Evolutionary conservation across 1,140 invertebrate species (phyloP).

Genomic region (Anthonomus grandis): DNA sequence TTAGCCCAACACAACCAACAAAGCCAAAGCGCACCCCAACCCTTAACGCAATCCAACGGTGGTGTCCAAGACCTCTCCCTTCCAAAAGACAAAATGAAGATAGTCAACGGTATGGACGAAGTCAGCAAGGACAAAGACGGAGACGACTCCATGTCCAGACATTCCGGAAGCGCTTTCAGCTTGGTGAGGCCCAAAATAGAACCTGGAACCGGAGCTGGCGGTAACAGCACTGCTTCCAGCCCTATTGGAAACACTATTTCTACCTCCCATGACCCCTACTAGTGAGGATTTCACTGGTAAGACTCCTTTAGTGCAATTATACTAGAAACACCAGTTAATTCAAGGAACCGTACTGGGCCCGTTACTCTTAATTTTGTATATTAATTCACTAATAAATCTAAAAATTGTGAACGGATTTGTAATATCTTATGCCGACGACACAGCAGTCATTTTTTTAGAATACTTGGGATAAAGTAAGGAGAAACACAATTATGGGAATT

Average conservation of each 20-base stretch:
- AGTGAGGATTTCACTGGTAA: constrained; percentile 70
- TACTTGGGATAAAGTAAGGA: no score
- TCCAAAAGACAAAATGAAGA: constrained; percentile 70
- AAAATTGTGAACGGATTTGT: no score
- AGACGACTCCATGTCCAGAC: constrained; percentile 67
- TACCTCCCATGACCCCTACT: constrained; percentile 74
- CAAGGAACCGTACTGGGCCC: no score
- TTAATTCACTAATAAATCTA: no score
- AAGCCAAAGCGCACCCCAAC: constrained; percentile 46
- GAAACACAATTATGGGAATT: no score
- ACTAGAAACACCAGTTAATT: no score
- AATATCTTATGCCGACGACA: no score
- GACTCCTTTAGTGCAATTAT: neutral
- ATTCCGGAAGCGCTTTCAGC: constrained; percentile 81
- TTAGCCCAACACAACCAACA: constrained; percentile 54
- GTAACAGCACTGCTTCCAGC: constrained; percentile 65
- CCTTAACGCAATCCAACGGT: constrained; percentile 49
- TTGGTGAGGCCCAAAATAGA: constrained; percentile 78
- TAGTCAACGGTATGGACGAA: constrained; percentile 61
- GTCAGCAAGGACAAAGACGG: constrained; percentile 48
- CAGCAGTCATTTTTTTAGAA: no score
- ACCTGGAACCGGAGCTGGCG: constrained; percentile 60
- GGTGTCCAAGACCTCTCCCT: constrained; percentile 82
- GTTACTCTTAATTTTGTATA: no score
- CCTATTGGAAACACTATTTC: constrained; percentile 76